These are phyloP conservation scores for Armadillidium nasatum DNA, from an alignment of 1,140 invertebrate species.

Conservation along the genomic window DNA sequence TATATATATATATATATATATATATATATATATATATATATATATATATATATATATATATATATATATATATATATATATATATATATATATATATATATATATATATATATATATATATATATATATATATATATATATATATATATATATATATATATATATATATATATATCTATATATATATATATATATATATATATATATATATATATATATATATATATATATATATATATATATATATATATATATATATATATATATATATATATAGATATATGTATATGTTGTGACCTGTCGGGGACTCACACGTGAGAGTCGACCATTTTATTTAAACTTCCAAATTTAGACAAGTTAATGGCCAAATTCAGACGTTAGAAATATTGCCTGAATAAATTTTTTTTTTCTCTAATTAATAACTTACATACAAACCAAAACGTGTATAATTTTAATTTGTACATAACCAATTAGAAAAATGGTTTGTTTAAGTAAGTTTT, in stretches of 20 bases:
- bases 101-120: background rate
- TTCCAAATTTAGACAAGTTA: too few species aligned
- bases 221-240: background rate
- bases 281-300: too few species aligned
- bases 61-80: conserved; percentile 16
- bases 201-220: conserved; percentile 14
- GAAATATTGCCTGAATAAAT: too few species aligned
- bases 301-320: too few species aligned
- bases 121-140: conserved; percentile 16
- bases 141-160: conserved; percentile 16
- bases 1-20: conserved; percentile 18
- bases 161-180: conserved; percentile 16
- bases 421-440: too few species aligned
- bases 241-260: background rate
- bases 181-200: conserved; percentile 18
- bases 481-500: too few species aligned
- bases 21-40: conserved; percentile 16
- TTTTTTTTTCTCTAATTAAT: too few species aligned
- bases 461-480: too few species aligned
- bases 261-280: conserved; percentile 13
- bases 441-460: too few species aligned
- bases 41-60: conserved; percentile 18
- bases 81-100: background rate
- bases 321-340: too few species aligned
- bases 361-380: too few species aligned